phyloP scores from a whole-genome alignment of 2,797 vertebrate genomes.

The Enteromius thamalakanensis region DNA sequence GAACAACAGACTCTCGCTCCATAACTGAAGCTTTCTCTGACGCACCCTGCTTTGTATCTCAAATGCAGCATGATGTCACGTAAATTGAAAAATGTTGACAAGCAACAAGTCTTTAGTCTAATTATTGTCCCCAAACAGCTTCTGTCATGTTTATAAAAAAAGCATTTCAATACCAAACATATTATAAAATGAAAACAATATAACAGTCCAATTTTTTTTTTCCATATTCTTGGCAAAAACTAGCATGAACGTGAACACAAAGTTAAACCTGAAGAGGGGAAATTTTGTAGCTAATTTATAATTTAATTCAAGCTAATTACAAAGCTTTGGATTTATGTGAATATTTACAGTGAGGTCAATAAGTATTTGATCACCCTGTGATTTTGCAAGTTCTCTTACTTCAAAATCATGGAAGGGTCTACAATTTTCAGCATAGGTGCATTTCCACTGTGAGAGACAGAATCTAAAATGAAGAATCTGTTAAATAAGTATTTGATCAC shows the following conservation, averaged over 20 bases:
- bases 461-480: too few relatives aligned
- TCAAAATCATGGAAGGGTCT: too few relatives aligned
- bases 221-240: neutral
- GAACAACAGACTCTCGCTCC: conserved; percentile 32
- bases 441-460: too few relatives aligned
- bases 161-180: neutral
- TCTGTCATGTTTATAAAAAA: neutral
- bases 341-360: too few relatives aligned
- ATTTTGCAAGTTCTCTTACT: too few relatives aligned
- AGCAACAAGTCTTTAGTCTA: conserved; percentile 9
- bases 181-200: neutral
- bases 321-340: neutral
- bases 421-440: too few relatives aligned
- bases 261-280: neutral
- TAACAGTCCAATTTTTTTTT: neutral
- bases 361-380: too few relatives aligned
- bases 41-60: conserved; percentile 24
- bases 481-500: too few relatives aligned
- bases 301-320: neutral
- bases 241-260: neutral
- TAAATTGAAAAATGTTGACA: conserved; percentile 33
- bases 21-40: conserved; percentile 16
- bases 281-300: neutral
- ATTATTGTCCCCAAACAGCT: neutral
- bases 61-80: neutral